phyloP scores from a whole-genome alignment of 2,797 vertebrate species.

The Tamandua tetradactyla region DNA sequence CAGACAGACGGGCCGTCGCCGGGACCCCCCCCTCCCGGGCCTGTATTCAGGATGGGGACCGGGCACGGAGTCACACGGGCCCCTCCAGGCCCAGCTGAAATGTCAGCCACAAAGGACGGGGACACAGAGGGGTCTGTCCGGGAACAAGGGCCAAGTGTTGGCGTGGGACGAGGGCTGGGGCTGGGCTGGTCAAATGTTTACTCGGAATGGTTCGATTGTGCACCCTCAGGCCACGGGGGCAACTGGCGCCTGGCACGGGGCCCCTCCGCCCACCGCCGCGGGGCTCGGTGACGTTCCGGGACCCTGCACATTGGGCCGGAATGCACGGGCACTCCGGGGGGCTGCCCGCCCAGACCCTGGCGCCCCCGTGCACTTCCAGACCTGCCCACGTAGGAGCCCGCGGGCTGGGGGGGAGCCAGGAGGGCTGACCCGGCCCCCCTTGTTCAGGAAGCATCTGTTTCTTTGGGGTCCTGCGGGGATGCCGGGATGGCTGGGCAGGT shows the following conservation, averaged over 20 bases:
- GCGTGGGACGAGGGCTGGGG: slow-evolving; percentile 64
- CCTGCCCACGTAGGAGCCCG: background rate
- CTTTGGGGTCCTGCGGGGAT: background rate
- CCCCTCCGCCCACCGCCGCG: slow-evolving; percentile 44
- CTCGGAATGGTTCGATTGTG: slow-evolving; percentile 70
- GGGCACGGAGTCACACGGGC: slow-evolving; percentile 65
- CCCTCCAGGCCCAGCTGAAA: slow-evolving; percentile 63
- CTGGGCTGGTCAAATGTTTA: slow-evolving; percentile 83
- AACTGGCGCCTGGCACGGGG: slow-evolving; percentile 68
- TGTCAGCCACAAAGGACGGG: slow-evolving; percentile 75
- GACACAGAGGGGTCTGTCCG: slow-evolving; percentile 80
- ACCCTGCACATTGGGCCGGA: background rate
- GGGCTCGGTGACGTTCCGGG: background rate
- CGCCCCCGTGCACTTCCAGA: background rate
- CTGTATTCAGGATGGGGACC: slow-evolving; percentile 66
- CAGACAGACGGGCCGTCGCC: background rate
- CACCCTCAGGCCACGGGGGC: slow-evolving; percentile 66
- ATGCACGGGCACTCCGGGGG: background rate
- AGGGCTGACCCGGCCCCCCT: background rate
- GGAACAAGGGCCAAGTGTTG: slow-evolving; percentile 81
- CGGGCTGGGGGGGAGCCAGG: background rate
- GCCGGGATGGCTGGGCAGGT: background rate
- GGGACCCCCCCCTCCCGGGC: slow-evolving; percentile 60
- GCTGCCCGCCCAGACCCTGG: background rate
- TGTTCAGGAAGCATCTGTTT: slow-evolving; percentile 17